These are phyloP conservation scores for Nephrotoma flavescens DNA, from an alignment of 2,888 invertebrate genomes.

Conservation along the genomic window DNA sequence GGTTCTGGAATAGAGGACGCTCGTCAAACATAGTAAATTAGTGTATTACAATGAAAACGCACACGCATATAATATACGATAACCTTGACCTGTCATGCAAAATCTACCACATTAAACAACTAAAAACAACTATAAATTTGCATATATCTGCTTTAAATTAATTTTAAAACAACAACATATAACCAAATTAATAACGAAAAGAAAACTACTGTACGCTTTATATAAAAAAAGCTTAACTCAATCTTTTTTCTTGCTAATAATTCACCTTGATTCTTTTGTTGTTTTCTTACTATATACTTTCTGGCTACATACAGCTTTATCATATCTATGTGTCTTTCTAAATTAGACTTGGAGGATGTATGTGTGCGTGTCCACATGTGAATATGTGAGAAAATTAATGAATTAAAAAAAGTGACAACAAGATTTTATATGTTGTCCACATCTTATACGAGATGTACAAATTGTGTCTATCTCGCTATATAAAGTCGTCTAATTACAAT, in stretches of 20 bases:
- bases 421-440: neutral
- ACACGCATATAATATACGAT: neutral
- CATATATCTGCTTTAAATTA: neutral
- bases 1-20: neutral
- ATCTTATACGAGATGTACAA: neutral
- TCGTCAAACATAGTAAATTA: neutral
- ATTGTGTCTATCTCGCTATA: neutral
- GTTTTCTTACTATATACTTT: neutral
- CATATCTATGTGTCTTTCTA: neutral
- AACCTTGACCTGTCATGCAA: neutral
- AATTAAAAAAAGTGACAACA: neutral
- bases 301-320: neutral
- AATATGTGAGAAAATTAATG: neutral
- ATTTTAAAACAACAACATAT: neutral
- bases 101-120: neutral
- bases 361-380: neutral
- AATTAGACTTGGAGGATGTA: neutral
- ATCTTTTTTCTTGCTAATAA: neutral
- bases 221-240: neutral
- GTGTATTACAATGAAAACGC: neutral
- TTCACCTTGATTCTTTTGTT: neutral
- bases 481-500: neutral
- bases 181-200: neutral
- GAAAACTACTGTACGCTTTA: no score
- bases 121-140: neutral